phyloP scores from a whole-genome alignment of 2,888 invertebrate genomes.

The Lycocerus yunnanus region DNA sequence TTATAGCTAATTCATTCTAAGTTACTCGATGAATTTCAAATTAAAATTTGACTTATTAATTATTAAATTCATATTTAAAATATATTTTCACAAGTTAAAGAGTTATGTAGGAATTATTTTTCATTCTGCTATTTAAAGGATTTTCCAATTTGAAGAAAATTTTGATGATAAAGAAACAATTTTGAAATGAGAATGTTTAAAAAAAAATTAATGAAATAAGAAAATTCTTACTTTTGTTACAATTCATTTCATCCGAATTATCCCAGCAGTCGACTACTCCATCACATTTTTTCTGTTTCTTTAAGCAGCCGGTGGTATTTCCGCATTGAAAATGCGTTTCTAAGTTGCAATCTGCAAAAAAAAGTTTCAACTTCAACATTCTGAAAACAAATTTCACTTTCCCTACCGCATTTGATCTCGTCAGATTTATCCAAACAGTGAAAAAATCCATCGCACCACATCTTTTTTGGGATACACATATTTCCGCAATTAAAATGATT shows the following conservation, averaged over 20 bases:
- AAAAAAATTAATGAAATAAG: too few species aligned
- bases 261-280: constrained; percentile 80
- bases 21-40: too few species aligned
- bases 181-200: too few species aligned
- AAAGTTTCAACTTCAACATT: constrained; percentile 2
- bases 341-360: constrained; percentile 67
- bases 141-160: too few species aligned
- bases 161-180: too few species aligned
- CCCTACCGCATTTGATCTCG: constrained; percentile 72
- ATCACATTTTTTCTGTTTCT: constrained; percentile 71
- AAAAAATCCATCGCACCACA: constrained; percentile 73
- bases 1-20: too few species aligned
- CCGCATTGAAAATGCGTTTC: constrained; percentile 74
- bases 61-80: too few species aligned
- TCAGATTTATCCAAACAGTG: constrained; percentile 78
- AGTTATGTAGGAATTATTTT: too few species aligned
- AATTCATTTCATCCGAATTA: constrained; percentile 73
- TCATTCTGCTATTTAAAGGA: too few species aligned
- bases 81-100: too few species aligned
- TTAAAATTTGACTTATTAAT: too few species aligned
- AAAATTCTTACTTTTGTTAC: constrained; percentile 63
- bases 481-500: constrained; percentile 76
- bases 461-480: constrained; percentile 66
- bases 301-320: constrained; percentile 73
- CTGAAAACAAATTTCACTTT: neutral